Conservation (phyloP, 2,797 vertebrate species). For the Aphelocoma californica region DNA sequence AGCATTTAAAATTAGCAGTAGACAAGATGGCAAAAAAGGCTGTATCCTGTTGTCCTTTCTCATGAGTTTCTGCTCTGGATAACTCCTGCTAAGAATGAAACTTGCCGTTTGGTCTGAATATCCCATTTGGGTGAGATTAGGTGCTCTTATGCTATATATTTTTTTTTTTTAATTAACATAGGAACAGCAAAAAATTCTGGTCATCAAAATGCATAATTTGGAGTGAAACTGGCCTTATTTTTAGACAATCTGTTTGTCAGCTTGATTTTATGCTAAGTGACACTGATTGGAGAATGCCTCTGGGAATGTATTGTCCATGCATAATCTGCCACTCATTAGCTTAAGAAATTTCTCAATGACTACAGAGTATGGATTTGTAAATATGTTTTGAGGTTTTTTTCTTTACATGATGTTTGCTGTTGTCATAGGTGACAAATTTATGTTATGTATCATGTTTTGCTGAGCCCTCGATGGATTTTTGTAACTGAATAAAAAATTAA, state of each 20-base stretch:
- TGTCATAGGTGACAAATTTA: constrained; percentile 56
- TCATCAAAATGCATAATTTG: neutral
- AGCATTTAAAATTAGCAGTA: constrained; percentile 48
- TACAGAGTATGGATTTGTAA: constrained; percentile 68
- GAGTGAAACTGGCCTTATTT: constrained; percentile 64
- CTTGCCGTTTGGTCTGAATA: constrained; percentile 29
- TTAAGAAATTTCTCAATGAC: constrained; percentile 37
- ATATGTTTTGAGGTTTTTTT: constrained; percentile 44
- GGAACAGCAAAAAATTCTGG: neutral
- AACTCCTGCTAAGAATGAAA: constrained; percentile 34
- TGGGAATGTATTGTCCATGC: constrained; percentile 51
- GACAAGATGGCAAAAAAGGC: neutral
- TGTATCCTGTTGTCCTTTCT: neutral
- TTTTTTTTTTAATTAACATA: neutral
- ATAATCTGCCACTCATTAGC: constrained; percentile 24
- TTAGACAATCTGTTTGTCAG: constrained; percentile 66
- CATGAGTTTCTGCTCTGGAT: constrained; percentile 2
- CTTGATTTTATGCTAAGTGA: constrained; percentile 35
- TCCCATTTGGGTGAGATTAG: constrained; percentile 16
- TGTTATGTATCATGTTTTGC: constrained; percentile 56
- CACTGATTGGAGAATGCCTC: constrained; percentile 54
- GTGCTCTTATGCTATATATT: constrained; percentile 36
- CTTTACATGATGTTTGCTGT: constrained; percentile 58
- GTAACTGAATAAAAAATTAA: constrained; percentile 44
- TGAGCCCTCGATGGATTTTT: constrained; percentile 52